Evolutionary conservation across 2,113 vertebrate species (phyloP).

Genomic region (Pseudorectes ferrugineus): DNA sequence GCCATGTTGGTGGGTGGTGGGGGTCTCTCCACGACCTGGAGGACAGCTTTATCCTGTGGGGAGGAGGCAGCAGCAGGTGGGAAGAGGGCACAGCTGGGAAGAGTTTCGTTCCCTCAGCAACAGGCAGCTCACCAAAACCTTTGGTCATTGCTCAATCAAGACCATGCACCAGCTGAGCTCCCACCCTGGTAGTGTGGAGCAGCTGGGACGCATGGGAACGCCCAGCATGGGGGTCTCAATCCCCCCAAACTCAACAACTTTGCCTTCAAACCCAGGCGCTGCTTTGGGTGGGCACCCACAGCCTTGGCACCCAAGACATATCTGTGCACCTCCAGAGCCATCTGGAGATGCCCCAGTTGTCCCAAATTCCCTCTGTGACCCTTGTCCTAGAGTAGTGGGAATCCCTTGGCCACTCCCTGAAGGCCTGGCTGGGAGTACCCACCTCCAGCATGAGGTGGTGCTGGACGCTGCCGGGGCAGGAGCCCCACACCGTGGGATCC

Average conservation of each 20-base stretch:
- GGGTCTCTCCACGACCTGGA: constrained; percentile 77
- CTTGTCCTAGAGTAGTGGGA: neutral
- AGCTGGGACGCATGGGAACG: rapidly evolving
- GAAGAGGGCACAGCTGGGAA: neutral
- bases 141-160: neutral
- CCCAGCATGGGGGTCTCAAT: too few species aligned
- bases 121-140: neutral
- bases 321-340: neutral
- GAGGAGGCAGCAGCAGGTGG: neutral
- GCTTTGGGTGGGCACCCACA: neutral
- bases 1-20: constrained; percentile 36
- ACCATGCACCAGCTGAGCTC: neutral
- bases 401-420: neutral
- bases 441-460: constrained; percentile 38
- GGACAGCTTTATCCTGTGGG: constrained; percentile 77
- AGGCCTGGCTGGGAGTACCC: neutral
- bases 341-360: rapidly evolving
- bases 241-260: neutral
- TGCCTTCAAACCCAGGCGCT: neutral
- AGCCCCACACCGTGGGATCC: neutral
- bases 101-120: neutral
- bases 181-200: neutral
- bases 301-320: neutral
- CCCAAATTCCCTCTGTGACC: neutral
- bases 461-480: neutral